Conservation (phyloP, 64 coral and sea anemone species). For the Pocillopora verrucosa region DNA sequence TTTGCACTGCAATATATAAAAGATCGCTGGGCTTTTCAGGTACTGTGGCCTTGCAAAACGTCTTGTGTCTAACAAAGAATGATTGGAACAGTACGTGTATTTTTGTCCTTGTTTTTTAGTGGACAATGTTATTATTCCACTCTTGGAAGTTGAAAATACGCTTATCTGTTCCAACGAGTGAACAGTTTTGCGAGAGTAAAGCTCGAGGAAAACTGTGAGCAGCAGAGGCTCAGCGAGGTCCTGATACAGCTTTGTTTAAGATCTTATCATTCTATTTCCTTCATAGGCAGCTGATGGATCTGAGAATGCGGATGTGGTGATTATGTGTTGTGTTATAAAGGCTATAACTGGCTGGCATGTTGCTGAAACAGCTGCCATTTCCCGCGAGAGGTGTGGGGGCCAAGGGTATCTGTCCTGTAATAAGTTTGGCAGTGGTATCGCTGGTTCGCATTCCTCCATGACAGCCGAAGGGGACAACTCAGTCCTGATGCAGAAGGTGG, state of each 20-base stretch:
- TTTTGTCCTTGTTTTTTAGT: too few species aligned
- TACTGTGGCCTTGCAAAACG: not conserved
- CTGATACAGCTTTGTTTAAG: too few species aligned
- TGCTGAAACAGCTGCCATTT: constrained; percentile 63
- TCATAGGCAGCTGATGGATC: constrained; percentile 72
- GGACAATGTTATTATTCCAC: too few species aligned
- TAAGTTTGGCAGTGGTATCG: constrained; percentile 75
- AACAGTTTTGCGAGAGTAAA: too few species aligned
- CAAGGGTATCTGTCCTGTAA: constrained; percentile 87
- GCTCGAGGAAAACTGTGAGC: too few species aligned
- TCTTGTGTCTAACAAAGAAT: too few species aligned
- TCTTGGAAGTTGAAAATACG: too few species aligned
- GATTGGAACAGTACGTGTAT: too few species aligned
- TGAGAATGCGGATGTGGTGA: constrained; percentile 82
- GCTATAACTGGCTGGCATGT: constrained; percentile 86
- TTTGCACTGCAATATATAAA: constrained; percentile 77
- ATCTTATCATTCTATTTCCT: not conserved
- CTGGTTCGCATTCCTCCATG: constrained; percentile 86
- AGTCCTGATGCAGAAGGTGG: constrained; percentile 87
- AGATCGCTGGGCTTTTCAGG: constrained; percentile 83
- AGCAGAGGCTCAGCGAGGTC: too few species aligned
- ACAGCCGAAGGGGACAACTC: constrained; percentile 93
- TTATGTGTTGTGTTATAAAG: constrained; percentile 89
- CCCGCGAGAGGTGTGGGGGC: constrained; percentile 87
- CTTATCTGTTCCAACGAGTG: too few species aligned